These are phyloP conservation scores for Cryptus armator DNA, from an alignment of 2,888 invertebrate genomes.

Conservation along the genomic window DNA sequence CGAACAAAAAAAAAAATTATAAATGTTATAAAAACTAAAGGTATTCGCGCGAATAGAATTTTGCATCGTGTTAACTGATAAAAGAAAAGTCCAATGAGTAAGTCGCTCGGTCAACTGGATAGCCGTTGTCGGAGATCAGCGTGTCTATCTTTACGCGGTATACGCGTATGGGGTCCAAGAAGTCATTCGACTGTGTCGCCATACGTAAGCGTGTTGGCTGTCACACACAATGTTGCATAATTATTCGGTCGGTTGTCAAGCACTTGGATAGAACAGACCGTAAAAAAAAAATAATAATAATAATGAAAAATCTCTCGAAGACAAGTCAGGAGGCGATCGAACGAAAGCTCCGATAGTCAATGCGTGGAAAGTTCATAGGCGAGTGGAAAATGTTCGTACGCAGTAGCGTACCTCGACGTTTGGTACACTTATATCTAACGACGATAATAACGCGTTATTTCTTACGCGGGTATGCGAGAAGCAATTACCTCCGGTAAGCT, in stretches of 20 bases:
- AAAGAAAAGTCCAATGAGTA: background rate
- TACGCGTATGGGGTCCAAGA: background rate
- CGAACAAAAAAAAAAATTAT: too few species aligned
- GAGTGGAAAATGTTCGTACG: conserved; percentile 28
- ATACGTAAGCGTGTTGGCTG: conserved; percentile 10
- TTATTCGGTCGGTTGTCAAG: conserved; percentile 37
- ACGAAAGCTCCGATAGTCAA: conserved; percentile 15
- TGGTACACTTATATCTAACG: conserved; percentile 33
- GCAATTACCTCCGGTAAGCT: conserved; percentile 47
- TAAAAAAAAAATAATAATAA: background rate
- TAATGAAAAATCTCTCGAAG: background rate
- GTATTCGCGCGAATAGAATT: background rate
- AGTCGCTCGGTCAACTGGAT: background rate
- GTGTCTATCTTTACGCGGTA: background rate
- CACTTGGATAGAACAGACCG: conserved; percentile 10
- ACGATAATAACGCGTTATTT: conserved; percentile 51
- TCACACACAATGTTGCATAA: conserved; percentile 43
- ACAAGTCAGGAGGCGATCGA: conserved; percentile 40
- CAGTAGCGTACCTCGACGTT: conserved; percentile 21
- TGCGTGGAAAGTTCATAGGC: conserved; percentile 14
- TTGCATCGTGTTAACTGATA: background rate
- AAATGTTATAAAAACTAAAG: too few species aligned
- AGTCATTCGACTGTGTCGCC: conserved; percentile 15
- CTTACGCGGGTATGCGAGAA: conserved; percentile 40
- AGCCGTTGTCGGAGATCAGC: background rate